These are phyloP conservation scores for Tenthredo distinguenda DNA, from an alignment of 2,888 invertebrate genomes.

Conservation along the genomic window DNA sequence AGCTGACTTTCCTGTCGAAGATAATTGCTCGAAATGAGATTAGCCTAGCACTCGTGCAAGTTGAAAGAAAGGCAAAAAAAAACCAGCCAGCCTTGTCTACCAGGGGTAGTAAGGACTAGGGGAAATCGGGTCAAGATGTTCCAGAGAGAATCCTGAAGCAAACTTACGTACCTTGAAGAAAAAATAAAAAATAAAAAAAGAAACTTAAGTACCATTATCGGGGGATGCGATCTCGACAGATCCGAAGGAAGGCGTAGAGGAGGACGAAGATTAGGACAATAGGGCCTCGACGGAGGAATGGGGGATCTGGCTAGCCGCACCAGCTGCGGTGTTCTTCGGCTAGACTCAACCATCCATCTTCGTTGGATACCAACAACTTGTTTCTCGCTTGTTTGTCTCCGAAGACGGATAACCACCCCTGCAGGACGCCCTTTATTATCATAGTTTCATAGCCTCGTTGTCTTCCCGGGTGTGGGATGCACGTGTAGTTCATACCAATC, in stretches of 20 bases:
- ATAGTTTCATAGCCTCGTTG: constrained; percentile 42
- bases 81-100: background rate
- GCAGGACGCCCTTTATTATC: constrained; percentile 41
- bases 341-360: constrained; percentile 68
- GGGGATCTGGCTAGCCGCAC: constrained; percentile 25
- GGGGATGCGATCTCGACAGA: constrained; percentile 46
- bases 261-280: constrained; percentile 50
- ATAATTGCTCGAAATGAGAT: constrained; percentile 56
- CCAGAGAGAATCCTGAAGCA: constrained; percentile 1
- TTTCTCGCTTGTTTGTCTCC: constrained; percentile 70
- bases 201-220: constrained; percentile 25
- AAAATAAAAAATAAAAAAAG: background rate
- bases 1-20: constrained; percentile 31
- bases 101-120: background rate
- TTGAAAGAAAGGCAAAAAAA: background rate
- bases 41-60: constrained; percentile 51
- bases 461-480: background rate
- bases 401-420: constrained; percentile 64
- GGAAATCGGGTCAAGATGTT: constrained; percentile 25
- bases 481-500: background rate
- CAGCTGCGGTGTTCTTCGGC: constrained; percentile 42
- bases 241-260: constrained; percentile 22
- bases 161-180: background rate
- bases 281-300: constrained; percentile 3
- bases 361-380: constrained; percentile 67